Conservation (phyloP, 2,797 vertebrate genomes). For the Tragelaphus eurycerus region DNA sequence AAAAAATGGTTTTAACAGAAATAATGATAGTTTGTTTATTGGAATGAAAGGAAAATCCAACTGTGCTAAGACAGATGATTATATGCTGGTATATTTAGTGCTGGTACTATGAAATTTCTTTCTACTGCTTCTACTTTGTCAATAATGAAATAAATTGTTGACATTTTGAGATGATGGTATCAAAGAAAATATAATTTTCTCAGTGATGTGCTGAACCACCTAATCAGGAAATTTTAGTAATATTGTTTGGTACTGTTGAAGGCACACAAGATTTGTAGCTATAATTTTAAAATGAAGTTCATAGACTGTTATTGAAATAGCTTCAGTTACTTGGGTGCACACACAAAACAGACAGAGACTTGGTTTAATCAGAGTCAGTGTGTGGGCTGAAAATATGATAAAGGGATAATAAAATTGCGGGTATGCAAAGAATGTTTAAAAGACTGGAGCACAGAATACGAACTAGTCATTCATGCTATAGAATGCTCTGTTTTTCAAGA, state of each 20-base stretch:
- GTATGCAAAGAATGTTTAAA: background rate
- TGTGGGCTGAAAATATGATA: background rate
- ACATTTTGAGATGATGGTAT: background rate
- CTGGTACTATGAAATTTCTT: background rate
- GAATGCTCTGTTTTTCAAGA: background rate
- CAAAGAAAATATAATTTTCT: background rate
- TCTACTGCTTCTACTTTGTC: background rate
- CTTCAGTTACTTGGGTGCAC: background rate
- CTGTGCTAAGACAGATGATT: background rate
- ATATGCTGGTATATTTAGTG: background rate
- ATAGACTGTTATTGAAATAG: background rate
- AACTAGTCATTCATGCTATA: background rate
- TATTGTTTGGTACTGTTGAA: background rate
- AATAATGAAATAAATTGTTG: background rate
- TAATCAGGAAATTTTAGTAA: background rate
- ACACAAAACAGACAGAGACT: background rate
- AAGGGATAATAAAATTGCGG: background rate
- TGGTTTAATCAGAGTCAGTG: background rate
- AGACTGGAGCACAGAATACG: background rate
- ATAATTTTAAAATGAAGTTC: background rate
- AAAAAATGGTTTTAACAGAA: background rate
- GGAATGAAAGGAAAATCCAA: background rate
- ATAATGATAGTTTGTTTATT: background rate
- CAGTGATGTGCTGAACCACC: background rate
- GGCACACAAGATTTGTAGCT: background rate